Conservation (phyloP, 2,888 invertebrate species). For the Alsophila aescularia region DNA sequence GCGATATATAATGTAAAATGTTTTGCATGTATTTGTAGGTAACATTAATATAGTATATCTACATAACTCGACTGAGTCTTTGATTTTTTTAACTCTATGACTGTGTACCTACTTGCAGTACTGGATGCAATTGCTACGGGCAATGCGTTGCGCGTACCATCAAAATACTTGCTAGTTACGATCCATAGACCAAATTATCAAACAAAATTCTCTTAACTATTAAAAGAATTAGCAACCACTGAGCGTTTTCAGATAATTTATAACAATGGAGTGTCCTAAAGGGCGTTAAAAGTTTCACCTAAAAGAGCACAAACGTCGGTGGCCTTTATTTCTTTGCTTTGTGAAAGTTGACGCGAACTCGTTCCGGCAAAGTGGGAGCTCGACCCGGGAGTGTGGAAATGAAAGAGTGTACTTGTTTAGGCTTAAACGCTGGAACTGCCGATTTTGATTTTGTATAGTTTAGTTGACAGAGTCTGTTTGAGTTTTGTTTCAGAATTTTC, state of each 20-base stretch:
- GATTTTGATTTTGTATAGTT: slow-evolving; percentile 20
- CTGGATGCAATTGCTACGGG: too few species aligned
- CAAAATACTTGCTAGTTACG: too few species aligned
- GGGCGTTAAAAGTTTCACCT: slow-evolving; percentile 50
- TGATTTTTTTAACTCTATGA: too few species aligned
- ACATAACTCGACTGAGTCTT: too few species aligned
- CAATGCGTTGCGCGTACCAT: too few species aligned
- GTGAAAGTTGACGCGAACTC: slow-evolving; percentile 58
- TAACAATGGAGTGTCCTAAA: slow-evolving; percentile 42
- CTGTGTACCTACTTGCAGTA: too few species aligned
- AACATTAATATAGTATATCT: too few species aligned
- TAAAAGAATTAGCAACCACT: slow-evolving; percentile 36
- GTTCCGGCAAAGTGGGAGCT: slow-evolving; percentile 45
- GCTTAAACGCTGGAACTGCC: slow-evolving; percentile 44
- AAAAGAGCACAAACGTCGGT: slow-evolving; percentile 59
- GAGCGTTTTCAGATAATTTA: slow-evolving; percentile 41
- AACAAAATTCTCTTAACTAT: slow-evolving; percentile 31
- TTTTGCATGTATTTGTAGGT: too few species aligned
- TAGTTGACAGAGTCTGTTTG: slow-evolving; percentile 1
- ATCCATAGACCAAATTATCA: too few species aligned
- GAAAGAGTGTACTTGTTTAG: slow-evolving; percentile 59
- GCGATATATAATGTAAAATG: too few species aligned
- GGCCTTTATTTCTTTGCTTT: slow-evolving; percentile 67
- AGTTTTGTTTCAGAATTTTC: too few species aligned
- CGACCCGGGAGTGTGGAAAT: slow-evolving; percentile 57